These are phyloP conservation scores for Erebia ligea DNA, from an alignment of 2,888 invertebrate species.

Conservation along the genomic window DNA sequence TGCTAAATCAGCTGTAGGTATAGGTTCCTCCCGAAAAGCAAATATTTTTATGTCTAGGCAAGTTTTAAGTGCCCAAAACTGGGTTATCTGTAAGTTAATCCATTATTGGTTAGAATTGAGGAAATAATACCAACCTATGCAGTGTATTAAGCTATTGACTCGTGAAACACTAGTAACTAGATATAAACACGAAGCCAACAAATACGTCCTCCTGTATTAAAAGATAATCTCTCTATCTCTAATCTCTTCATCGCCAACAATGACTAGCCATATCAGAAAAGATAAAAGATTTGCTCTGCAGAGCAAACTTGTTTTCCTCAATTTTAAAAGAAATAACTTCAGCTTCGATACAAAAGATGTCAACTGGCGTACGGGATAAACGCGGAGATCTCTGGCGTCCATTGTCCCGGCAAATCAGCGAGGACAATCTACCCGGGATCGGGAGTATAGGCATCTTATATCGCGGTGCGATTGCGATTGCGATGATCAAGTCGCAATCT, in stretches of 20 bases:
- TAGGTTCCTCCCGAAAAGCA: no score
- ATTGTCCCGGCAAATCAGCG: conserved; percentile 70
- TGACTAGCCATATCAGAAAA: conserved; percentile 24
- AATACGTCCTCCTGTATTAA: conserved; percentile 19
- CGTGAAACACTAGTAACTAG: background rate
- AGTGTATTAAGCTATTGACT: background rate
- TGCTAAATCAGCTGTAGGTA: no score
- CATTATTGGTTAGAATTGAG: background rate
- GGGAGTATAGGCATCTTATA: conserved; percentile 55
- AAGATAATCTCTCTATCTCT: conserved; percentile 16
- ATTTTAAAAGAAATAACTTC: conserved; percentile 43
- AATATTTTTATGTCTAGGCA: no score
- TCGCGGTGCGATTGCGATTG: conserved; percentile 8
- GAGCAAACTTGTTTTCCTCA: conserved; percentile 33
- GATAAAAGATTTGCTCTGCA: conserved; percentile 28
- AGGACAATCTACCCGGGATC: conserved; percentile 65
- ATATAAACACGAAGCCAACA: conserved; percentile 9
- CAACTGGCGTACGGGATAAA: conserved; percentile 59
- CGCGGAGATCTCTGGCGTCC: conserved; percentile 54
- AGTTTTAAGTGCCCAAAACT: no score
- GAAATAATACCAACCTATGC: background rate
- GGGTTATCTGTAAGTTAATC: no score
- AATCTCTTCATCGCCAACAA: conserved; percentile 18
- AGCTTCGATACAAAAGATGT: conserved; percentile 60
- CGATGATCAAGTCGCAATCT: conserved; percentile 54